Base-by-base conservation (phyloP, 37 sponge, comb jelly and placozoan genomes). In the Spongilla lacustris region DNA sequence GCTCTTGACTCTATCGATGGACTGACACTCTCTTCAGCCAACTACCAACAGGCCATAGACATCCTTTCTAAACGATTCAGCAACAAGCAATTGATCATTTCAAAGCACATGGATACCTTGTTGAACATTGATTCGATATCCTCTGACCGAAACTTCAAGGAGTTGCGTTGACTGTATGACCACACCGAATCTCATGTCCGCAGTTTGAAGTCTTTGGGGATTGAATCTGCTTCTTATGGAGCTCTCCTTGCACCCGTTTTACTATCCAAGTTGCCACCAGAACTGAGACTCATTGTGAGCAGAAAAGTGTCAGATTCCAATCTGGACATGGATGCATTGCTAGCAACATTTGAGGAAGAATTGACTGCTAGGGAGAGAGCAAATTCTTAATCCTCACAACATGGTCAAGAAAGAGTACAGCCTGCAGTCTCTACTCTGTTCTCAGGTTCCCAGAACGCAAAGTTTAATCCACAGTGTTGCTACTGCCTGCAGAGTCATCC, bases 241-340 rank as follows among this genome's bases (percentile, higher is more conserved):
- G 27, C 69, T 31, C 25, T 69, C 10, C 38, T 82, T 5, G 17
- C 41, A 28, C 69, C 70, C 5, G 82, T 67, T 5, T 70, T 81
- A 25, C 36, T 67, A 5, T 23, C 26, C 25, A 82, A 82, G 26
- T 22, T 82, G 4, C 83, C 83, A 9, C 12, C 22, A 32, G 83
- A 82, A 24, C 71, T 86, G 41, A 58, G 73, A 2, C 80, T 86
- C n/a, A 78, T 71, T 8, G 36, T 78, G 19, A 81, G 88, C 68
- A 67, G 81, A 21, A 70, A 78, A 46, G 24, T 80, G 0, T 3
- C 41, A 67, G 35, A 17, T 0, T 30, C 22, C 25, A 46, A 81
- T 9, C 22, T 67, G 77, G 35, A 81, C 29, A 31, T 82, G 77
- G 66, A 73, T 26, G 26, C 13, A 27, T 27, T 83, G 50, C 28